Base-by-base conservation (phyloP, 2,797 vertebrate species). In the Pelochelys cantorii region DNA sequence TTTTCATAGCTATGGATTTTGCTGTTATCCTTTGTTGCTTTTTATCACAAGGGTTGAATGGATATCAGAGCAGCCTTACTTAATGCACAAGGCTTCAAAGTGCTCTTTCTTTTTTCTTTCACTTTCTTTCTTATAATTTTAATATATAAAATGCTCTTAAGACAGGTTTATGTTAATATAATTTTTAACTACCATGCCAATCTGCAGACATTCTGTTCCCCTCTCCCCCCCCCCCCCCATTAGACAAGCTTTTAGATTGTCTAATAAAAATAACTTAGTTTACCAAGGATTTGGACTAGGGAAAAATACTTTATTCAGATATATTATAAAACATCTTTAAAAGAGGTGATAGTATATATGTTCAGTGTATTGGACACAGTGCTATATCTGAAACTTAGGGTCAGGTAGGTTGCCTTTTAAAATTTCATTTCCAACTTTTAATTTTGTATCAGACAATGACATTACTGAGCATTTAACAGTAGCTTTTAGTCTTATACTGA, bases 1-100 rank as follows among this genome's bases (percentile, higher is more conserved):
- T 85, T 5, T 96, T 93, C 13, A 23, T 29, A 89, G 75, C 83
- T 91, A 9, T 94, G 82, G 52, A 37, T 83, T 97, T 93, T 96
- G 62, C 74, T 89, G 83, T 96, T 92, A 37, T 14, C 78, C n/a
- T 89, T 88, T 52, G 23, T 71, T 94, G 53, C 62, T 62, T 89
- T 95, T 95, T 92, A 83, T 86, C 53, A 90, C n/a, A 29, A 81
- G 56, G 11, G 81, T 80, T 89, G 56, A 37, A 75, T 87, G 25
- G 68, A 15, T 13, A 29, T 84, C 74, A 92, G 52, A 96, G 42
- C 34, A 79, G 1, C 29, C 83, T 12, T 74, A 2, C 14, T 89
- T 84, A 81, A 65, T 2, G 1, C 68, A 27, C 79, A 34, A 60
- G 88, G 11, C 31, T 81, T 57, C 79, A 79, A 42, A 42, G 34